Base-by-base conservation (phyloP, 2,113 vertebrate genomes). In the Dolichallabes microphthalmus region DNA sequence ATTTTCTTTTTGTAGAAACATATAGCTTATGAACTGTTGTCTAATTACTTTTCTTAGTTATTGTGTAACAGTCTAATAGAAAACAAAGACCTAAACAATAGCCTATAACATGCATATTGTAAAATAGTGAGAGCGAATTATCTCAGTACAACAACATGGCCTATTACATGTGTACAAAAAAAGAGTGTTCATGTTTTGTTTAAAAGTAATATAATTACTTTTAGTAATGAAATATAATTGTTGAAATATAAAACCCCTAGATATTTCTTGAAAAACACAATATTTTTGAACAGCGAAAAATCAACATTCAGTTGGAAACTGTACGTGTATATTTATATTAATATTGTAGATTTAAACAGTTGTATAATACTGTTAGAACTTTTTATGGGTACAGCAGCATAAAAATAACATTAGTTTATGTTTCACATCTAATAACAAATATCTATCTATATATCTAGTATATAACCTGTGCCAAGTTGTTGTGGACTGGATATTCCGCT, bases 201-300 rank as follows among this genome's bases (percentile, higher is more conserved):
- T 27, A 64, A 83, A 50, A 79, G 30, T 52, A 35, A 35, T 35
- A 35, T 35, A 2, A 35, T 35, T 35, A 35, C 1, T 35, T 35
- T 27, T 60, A 78, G 60, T 32, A 22, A 79, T 78, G 39, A 83
- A 80, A 83, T 71, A 50, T 80, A 73, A 80, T 30, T 19, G 19
- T 53, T 64, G 80, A 74, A 84, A 63, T 71, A 74, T 45, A 50
- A 83, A 86, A 60, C 9, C 45, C 45, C 45, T 8, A 60, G 22
- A 80, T 32, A 30, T 55, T 57, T 71, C 14, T 52, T 10, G 35
- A 68, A 68, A 68, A 55, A 30, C 13, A 1, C 30, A n/a, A 19
- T 63, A 4, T 10, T 64, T 64, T n/a, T n/a, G n/a, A 11, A 30
- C 13, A 32, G 12, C 7, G 27, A 63, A 14, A 12, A 68, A 68